phyloP scores from a whole-genome alignment of 2,797 vertebrate genomes.

The Champsocephalus esox region DNA sequence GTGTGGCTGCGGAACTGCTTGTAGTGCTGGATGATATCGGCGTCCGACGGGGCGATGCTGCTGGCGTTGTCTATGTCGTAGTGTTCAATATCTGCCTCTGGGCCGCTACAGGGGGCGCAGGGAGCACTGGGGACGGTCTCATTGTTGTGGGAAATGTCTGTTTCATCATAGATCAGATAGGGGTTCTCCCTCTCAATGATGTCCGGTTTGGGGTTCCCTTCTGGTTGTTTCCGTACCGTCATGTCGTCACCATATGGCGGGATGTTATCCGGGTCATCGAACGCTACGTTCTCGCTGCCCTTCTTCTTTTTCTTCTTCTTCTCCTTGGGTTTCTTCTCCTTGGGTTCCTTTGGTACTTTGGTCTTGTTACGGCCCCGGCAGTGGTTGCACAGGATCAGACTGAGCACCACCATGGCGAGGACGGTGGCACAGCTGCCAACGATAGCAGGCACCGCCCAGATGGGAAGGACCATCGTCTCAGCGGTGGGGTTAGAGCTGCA shows the following conservation, averaged over 20 bases:
- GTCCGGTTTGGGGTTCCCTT: constrained; percentile 97
- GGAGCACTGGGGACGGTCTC: constrained; percentile 95
- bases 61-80: constrained; percentile 99
- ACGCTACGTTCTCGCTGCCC: constrained; percentile 96
- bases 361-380: constrained; percentile 89
- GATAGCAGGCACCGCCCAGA: constrained; percentile 97
- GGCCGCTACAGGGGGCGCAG: constrained; percentile 87
- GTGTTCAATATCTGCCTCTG: constrained; percentile 94
- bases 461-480: constrained; percentile 88
- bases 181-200: constrained; percentile 98
- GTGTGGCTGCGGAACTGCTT: constrained; percentile 98
- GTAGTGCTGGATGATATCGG: constrained; percentile 98
- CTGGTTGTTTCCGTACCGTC: constrained; percentile 96
- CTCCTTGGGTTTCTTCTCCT: constrained; percentile 94
- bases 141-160: constrained; percentile 88
- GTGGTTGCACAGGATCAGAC: constrained; percentile 96
- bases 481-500: constrained; percentile 82
- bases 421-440: constrained; percentile 94
- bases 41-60: constrained; percentile 97
- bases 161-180: constrained; percentile 97
- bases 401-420: constrained; percentile 93
- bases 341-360: constrained; percentile 86
- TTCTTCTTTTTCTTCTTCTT: constrained; percentile 98
- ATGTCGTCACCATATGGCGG: constrained; percentile 95
- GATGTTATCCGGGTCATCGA: constrained; percentile 96